A percentile compares a stretch with the other conserved stretches of the same genome.
phyloP scores from a whole-genome alignment of 2,888 invertebrate species.

The Chloroclystis v-ata region DNA sequence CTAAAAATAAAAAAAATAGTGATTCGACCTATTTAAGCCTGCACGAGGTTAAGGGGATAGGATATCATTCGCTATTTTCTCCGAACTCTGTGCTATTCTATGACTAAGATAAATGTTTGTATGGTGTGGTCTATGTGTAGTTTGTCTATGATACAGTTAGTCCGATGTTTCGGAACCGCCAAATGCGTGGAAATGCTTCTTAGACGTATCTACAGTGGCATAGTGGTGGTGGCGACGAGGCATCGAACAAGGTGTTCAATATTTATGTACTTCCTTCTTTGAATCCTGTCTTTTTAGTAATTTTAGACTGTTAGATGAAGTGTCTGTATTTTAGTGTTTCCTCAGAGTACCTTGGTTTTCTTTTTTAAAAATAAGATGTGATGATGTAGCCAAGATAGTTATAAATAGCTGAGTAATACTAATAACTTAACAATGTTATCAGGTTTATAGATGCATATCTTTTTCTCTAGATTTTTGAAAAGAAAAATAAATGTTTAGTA shows the following conservation, averaged over 20 bases:
- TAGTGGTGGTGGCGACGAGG: slow-evolving; percentile 1
- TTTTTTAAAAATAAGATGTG: slow-evolving; percentile 48
- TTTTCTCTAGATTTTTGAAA: slow-evolving; percentile 75
- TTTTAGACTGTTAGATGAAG: slow-evolving; percentile 14
- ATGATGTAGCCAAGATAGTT: slow-evolving; percentile 58
- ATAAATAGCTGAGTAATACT: slow-evolving; percentile 54
- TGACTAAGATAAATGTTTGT: slow-evolving; percentile 56
- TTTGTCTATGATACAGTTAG: slow-evolving; percentile 54
- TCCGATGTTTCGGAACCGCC: slow-evolving; percentile 22
- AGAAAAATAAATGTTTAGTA: slow-evolving; percentile 64
- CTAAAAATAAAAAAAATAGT: slow-evolving; percentile 46
- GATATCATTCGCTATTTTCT: slow-evolving; percentile 39
- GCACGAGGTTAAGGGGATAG: slow-evolving; percentile 44
- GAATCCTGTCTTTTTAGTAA: slow-evolving; percentile 18
- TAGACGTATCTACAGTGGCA: neutral
- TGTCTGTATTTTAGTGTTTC: slow-evolving; percentile 26
- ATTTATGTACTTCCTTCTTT: slow-evolving; percentile 22
- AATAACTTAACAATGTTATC: slow-evolving; percentile 59
- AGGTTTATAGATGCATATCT: slow-evolving; percentile 76
- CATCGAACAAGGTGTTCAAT: slow-evolving; percentile 6
- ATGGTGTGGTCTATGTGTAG: slow-evolving; percentile 54
- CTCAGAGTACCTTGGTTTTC: slow-evolving; percentile 13
- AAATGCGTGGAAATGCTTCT: neutral
- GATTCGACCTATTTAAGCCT: slow-evolving; percentile 41
- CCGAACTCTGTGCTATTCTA: slow-evolving; percentile 44